Conservation (phyloP, 2,113 vertebrate genomes). For the Fukomys damarensis region DNA sequence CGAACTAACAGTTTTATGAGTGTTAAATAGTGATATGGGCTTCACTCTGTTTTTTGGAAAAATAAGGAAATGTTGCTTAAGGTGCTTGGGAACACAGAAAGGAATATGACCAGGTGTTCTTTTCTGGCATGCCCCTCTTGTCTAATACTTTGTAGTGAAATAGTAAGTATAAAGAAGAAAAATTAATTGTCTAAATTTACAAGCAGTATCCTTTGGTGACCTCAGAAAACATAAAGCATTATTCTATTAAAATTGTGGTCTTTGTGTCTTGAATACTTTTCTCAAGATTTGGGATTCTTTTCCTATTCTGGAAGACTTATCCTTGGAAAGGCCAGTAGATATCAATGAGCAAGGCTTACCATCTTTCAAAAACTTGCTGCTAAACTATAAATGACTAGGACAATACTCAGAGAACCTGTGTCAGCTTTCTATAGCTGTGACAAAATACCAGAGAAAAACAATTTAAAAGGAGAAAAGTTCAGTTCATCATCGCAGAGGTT, state of each 20-base stretch:
- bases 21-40: constrained; percentile 58
- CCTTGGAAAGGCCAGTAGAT: not conserved
- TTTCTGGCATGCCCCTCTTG: constrained; percentile 35
- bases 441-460: not conserved
- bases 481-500: not conserved
- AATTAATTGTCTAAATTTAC: constrained; percentile 50
- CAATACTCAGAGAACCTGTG: not conserved
- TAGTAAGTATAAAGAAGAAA: constrained; percentile 54
- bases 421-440: not conserved
- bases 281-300: not conserved
- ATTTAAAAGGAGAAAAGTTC: not conserved
- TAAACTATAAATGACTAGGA: not conserved
- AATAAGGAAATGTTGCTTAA: constrained; percentile 64
- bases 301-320: not conserved
- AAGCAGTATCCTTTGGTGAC: constrained; percentile 40
- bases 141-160: constrained; percentile 56
- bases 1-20: constrained; percentile 68
- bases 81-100: constrained; percentile 41
- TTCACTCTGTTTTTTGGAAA: constrained; percentile 64
- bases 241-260: not conserved
- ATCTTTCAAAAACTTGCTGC: not conserved
- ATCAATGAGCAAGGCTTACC: not conserved
- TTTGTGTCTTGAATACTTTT: constrained; percentile 53
- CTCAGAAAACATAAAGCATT: constrained; percentile 42
- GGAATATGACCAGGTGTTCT: constrained; percentile 21